Evolutionary conservation across 2,888 invertebrate species (phyloP).

Genomic region (Cephus sareptanus): DNA sequence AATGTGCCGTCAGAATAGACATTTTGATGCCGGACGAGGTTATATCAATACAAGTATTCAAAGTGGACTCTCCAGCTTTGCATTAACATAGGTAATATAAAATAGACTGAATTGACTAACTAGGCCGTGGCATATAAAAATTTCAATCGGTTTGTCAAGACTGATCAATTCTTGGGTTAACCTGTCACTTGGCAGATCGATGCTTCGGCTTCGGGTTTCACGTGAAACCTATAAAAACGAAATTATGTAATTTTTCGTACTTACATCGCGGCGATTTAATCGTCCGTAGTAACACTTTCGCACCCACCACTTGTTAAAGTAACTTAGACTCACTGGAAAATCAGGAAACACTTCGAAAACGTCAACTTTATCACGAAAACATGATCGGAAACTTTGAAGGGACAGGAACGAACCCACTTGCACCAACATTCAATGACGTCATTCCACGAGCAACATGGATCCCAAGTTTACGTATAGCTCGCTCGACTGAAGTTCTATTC

Average conservation of each 20-base stretch:
- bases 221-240: slow-evolving; percentile 22
- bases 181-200: slow-evolving; percentile 32
- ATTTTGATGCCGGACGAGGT: background rate
- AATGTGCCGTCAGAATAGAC: background rate
- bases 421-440: slow-evolving; percentile 59
- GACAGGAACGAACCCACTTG: slow-evolving; percentile 42
- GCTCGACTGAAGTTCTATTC: background rate
- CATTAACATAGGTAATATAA: background rate
- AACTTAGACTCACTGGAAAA: slow-evolving; percentile 17
- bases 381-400: slow-evolving; percentile 35
- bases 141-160: background rate
- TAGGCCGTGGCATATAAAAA: background rate
- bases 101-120: background rate
- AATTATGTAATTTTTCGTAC: slow-evolving; percentile 21
- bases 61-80: background rate
- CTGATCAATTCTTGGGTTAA: slow-evolving; percentile 23
- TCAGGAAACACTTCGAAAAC: slow-evolving; percentile 29
- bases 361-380: slow-evolving; percentile 37
- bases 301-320: slow-evolving; percentile 22
- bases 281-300: slow-evolving; percentile 14
- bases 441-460: slow-evolving; percentile 52
- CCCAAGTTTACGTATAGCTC: background rate
- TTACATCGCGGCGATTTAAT: slow-evolving; percentile 24
- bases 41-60: background rate
- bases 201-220: slow-evolving; percentile 20